Conservation (phyloP, 2,113 vertebrate species). For the Dromas ardeola region DNA sequence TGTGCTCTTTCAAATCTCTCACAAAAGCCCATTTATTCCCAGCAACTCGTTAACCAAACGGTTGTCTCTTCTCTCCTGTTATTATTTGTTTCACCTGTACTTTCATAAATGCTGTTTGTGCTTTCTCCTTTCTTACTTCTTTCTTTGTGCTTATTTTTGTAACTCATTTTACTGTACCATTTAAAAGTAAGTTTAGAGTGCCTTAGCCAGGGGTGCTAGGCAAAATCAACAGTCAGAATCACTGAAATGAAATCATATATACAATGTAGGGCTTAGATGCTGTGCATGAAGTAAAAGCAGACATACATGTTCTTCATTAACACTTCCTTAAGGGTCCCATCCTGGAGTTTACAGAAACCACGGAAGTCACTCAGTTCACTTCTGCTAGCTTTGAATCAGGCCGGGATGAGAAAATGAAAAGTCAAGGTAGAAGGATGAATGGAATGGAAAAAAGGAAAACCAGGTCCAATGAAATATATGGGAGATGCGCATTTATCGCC, state of each 20-base stretch:
- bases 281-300: background rate
- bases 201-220: background rate
- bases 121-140: background rate
- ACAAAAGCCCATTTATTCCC: constrained; percentile 30
- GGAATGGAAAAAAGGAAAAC: background rate
- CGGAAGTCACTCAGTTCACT: background rate
- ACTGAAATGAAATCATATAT: background rate
- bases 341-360: background rate
- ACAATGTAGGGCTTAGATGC: background rate
- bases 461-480: background rate
- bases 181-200: background rate
- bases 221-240: background rate
- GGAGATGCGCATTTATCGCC: background rate
- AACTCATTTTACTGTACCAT: background rate
- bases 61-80: background rate
- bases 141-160: background rate
- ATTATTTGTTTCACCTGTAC: constrained; percentile 16
- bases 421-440: background rate
- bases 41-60: background rate
- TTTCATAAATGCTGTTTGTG: background rate
- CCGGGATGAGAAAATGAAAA: background rate
- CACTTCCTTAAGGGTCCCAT: background rate
- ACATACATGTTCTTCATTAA: background rate
- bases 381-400: background rate
- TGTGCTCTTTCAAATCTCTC: constrained; percentile 34